Conservation (phyloP, 1,140 invertebrate genomes). For the Drosophila kanapiae region DNA sequence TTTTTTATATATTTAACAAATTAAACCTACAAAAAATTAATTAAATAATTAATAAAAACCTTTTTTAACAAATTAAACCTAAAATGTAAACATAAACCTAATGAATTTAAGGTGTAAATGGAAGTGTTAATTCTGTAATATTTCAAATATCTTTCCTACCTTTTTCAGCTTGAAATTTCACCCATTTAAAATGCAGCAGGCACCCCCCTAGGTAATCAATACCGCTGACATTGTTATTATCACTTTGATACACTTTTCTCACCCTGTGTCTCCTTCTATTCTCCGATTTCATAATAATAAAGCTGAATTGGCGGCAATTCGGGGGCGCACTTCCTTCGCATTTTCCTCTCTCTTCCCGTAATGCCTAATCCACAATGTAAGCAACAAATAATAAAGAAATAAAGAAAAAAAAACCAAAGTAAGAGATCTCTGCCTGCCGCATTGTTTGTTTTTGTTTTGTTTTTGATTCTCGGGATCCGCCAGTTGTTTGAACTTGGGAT, state of each 20-base stretch:
- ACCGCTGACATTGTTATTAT: neutral
- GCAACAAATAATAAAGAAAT: neutral
- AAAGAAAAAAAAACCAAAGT: neutral
- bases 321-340: constrained; percentile 44
- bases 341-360: too few species aligned
- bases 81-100: too few species aligned
- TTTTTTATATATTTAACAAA: too few species aligned
- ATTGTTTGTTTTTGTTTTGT: constrained; percentile 46
- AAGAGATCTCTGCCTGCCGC: neutral
- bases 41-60: too few species aligned
- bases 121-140: too few species aligned
- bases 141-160: too few species aligned
- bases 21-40: too few species aligned
- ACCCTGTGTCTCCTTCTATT: neutral
- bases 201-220: neutral
- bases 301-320: constrained; percentile 48
- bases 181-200: neutral
- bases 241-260: neutral
- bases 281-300: neutral
- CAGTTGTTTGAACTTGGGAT: constrained; percentile 59
- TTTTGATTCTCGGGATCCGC: constrained; percentile 54
- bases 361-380: constrained; percentile 42
- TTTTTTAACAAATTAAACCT: too few species aligned
- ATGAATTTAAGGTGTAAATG: too few species aligned
- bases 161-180: neutral